Percentiles rank a stretch among this genome's conserved stretches.
Conservation (phyloP, 1,140 invertebrate species). For the Elymnias hypermnestra region DNA sequence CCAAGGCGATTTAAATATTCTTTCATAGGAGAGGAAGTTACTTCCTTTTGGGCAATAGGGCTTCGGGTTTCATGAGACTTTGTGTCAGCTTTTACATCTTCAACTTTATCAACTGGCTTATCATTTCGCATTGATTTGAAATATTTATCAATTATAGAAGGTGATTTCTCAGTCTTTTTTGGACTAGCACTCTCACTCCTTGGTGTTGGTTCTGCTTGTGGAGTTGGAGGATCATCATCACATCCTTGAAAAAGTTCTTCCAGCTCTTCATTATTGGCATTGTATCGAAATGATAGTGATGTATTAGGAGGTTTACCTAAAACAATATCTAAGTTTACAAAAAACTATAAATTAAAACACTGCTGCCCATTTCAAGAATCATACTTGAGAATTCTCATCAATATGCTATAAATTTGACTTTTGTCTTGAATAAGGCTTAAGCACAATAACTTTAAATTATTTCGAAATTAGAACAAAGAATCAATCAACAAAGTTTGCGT, state of each 20-base stretch:
- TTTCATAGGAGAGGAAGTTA: slow-evolving; percentile 70
- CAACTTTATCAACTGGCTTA: slow-evolving; percentile 52
- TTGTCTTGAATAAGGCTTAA: too few species aligned
- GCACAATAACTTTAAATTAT: not conserved
- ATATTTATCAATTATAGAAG: slow-evolving; percentile 71
- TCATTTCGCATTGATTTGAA: slow-evolving; percentile 69
- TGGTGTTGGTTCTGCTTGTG: slow-evolving; percentile 62
- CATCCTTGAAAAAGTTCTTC: slow-evolving; percentile 81
- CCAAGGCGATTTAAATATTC: slow-evolving; percentile 71
- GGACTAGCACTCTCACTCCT: slow-evolving; percentile 61
- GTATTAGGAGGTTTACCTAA: slow-evolving; percentile 81
- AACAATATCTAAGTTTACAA: slow-evolving; percentile 16
- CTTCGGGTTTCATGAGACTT: slow-evolving; percentile 43
- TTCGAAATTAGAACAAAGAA: slow-evolving; percentile 9
- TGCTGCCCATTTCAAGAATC: not conserved
- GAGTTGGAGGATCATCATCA: slow-evolving; percentile 76
- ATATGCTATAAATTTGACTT: too few species aligned
- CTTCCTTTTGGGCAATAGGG: slow-evolving; percentile 44
- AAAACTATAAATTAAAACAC: too few species aligned
- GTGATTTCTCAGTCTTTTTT: slow-evolving; percentile 59
- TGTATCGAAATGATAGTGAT: slow-evolving; percentile 81
- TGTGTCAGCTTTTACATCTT: slow-evolving; percentile 48
- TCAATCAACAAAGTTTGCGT: not conserved
- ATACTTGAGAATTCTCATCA: too few species aligned
- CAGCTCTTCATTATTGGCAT: slow-evolving; percentile 83